Percentiles rank a stretch among this genome's conserved stretches.
Conservation (phyloP, 2,113 vertebrate species). For the Sminthopsis crassicaudata region DNA sequence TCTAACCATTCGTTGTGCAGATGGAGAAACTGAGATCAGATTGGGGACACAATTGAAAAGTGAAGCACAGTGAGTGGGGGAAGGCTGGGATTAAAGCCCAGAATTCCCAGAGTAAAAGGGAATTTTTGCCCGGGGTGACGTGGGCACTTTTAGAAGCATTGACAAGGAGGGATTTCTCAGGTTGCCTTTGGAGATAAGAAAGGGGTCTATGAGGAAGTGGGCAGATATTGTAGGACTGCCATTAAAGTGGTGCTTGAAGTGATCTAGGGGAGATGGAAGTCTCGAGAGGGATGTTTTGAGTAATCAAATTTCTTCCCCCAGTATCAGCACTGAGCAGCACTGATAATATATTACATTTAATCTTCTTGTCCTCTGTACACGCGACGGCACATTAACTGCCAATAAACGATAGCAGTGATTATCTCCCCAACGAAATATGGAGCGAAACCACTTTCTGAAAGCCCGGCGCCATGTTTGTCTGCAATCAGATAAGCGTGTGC, state of each 20-base stretch:
- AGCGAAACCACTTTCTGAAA: conserved; percentile 68
- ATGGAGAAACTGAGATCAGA: not conserved
- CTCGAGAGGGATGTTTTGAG: conserved; percentile 59
- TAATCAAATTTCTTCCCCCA: conserved; percentile 63
- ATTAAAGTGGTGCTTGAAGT: conserved; percentile 48
- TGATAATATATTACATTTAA: conserved; percentile 61
- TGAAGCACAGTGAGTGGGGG: not conserved
- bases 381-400: conserved; percentile 71
- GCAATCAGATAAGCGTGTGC: conserved; percentile 61
- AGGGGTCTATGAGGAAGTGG: not conserved
- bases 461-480: conserved; percentile 68
- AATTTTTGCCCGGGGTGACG: not conserved
- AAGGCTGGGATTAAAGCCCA: not conserved
- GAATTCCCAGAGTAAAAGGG: not conserved
- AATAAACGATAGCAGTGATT: conserved; percentile 76
- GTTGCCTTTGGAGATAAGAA: not conserved
- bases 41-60: not conserved
- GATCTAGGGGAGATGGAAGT: conserved; percentile 52
- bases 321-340: conserved; percentile 61
- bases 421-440: conserved; percentile 64
- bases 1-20: not conserved
- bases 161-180: conserved; percentile 34
- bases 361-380: conserved; percentile 61
- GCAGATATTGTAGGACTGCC: conserved; percentile 5
- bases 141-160: not conserved